A percentile compares a stretch with the other conserved stretches of the same genome.
Conservation (phyloP, 2,797 vertebrate genomes). For the Todus mexicanus region DNA sequence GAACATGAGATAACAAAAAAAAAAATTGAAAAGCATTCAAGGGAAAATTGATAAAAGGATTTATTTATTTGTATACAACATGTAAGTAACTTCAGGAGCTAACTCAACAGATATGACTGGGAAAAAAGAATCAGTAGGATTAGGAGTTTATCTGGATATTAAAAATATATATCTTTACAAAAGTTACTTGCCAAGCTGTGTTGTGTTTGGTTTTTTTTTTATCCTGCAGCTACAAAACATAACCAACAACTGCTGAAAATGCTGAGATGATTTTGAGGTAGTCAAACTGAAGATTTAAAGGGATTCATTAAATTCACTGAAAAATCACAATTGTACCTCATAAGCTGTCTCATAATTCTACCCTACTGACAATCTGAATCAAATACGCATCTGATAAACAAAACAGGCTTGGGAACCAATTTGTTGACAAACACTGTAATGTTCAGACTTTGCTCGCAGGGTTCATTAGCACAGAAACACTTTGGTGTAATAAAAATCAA, state of each 20-base stretch:
- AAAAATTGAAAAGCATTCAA: not conserved
- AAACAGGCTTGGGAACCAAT: not conserved
- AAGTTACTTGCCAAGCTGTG: not conserved
- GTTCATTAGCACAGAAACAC: not conserved
- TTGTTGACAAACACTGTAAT: not conserved
- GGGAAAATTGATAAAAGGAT: constrained; percentile 27
- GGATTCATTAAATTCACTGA: not conserved
- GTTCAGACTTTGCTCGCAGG: not conserved
- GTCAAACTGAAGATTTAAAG: not conserved
- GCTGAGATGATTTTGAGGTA: not conserved
- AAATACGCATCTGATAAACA: not conserved
- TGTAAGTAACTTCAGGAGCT: not conserved
- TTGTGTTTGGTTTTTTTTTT: no score
- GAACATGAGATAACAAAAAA: constrained; percentile 6
- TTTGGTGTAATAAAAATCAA: not conserved
- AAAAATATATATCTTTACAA: not conserved
- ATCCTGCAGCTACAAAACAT: not conserved
- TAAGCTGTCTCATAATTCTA: not conserved
- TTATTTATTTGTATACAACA: constrained; percentile 24
- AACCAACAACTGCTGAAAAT: not conserved
- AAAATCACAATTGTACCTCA: not conserved
- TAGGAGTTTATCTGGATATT: constrained; percentile 21
- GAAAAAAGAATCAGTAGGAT: not conserved
- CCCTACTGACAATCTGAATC: not conserved
- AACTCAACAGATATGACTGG: constrained; percentile 14